Conservation (phyloP, 2,113 vertebrate species). For the Camelus dromedarius region DNA sequence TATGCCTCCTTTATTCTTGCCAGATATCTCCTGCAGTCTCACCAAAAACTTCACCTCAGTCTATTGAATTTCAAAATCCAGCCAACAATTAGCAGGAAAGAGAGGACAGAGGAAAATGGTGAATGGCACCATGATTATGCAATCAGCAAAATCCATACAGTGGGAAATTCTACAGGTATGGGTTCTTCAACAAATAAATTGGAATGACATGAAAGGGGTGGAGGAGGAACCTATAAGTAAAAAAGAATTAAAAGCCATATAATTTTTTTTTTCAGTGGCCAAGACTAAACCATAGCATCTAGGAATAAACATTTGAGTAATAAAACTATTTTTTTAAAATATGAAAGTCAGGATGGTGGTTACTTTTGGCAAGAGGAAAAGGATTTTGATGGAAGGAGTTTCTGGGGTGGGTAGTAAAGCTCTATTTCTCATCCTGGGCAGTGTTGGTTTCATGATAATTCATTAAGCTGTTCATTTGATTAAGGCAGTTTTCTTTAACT, state of each 20-base stretch:
- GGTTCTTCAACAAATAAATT: background rate
- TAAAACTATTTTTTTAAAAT: background rate
- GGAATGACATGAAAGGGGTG: background rate
- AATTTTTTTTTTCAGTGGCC: background rate
- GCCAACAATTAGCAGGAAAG: background rate
- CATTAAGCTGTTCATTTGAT: background rate
- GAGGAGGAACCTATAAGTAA: background rate
- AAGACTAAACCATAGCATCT: constrained; percentile 1
- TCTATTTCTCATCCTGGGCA: background rate
- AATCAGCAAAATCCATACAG: background rate
- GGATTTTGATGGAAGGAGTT: background rate
- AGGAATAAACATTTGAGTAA: constrained; percentile 2
- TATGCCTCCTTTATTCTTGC: background rate
- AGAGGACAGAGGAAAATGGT: background rate
- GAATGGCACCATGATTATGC: background rate
- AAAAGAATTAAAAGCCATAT: background rate
- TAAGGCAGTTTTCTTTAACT: background rate
- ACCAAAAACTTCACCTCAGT: background rate
- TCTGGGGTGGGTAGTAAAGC: background rate
- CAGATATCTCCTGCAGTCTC: background rate
- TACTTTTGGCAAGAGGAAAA: background rate
- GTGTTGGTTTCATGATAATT: background rate
- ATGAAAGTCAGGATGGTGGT: background rate
- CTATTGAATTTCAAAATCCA: background rate
- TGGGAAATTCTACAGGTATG: background rate